Conservation (phyloP, 2,888 invertebrate genomes). For the Phrixothrix hirtus region DNA sequence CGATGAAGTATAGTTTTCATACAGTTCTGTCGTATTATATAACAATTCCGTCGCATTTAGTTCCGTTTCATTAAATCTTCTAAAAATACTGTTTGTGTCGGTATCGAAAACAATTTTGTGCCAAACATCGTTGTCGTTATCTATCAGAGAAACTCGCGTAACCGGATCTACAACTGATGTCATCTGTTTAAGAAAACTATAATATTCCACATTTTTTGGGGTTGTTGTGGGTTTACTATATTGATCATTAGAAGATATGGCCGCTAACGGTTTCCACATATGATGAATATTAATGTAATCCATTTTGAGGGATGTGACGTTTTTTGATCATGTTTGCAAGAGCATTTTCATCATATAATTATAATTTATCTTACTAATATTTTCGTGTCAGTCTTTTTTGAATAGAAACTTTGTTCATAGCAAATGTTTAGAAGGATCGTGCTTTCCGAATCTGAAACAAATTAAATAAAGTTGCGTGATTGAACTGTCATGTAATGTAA, state of each 20-base stretch:
- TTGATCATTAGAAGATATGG: slow-evolving; percentile 42
- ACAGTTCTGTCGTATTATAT: slow-evolving; percentile 11
- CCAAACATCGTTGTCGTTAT: slow-evolving; percentile 41
- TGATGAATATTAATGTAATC: slow-evolving; percentile 42
- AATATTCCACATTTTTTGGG: slow-evolving; percentile 8
- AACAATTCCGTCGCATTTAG: slow-evolving; percentile 20
- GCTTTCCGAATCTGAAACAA: too few relatives aligned
- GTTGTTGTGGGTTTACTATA: slow-evolving; percentile 29
- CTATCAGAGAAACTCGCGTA: slow-evolving; percentile 13
- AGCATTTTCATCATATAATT: too few relatives aligned
- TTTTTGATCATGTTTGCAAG: too few relatives aligned
- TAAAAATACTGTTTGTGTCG: slow-evolving; percentile 32
- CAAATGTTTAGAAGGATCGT: too few relatives aligned
- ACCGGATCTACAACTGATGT: slow-evolving; percentile 23
- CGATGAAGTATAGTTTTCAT: slow-evolving; percentile 17
- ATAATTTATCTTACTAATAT: too few relatives aligned
- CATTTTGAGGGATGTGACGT: too few relatives aligned
- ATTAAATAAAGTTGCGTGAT: too few relatives aligned
- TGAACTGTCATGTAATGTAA: too few relatives aligned
- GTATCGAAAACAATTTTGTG: slow-evolving; percentile 44
- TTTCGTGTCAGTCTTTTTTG: too few relatives aligned
- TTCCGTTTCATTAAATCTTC: slow-evolving; percentile 27
- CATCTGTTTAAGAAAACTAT: slow-evolving; percentile 9
- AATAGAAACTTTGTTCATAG: too few relatives aligned
- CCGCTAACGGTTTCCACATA: slow-evolving; percentile 46